A percentile compares a stretch with the other conserved stretches of the same genome.
phyloP scores from a whole-genome alignment of 2,113 vertebrate genomes.

The Marcusenius ussheri region DNA sequence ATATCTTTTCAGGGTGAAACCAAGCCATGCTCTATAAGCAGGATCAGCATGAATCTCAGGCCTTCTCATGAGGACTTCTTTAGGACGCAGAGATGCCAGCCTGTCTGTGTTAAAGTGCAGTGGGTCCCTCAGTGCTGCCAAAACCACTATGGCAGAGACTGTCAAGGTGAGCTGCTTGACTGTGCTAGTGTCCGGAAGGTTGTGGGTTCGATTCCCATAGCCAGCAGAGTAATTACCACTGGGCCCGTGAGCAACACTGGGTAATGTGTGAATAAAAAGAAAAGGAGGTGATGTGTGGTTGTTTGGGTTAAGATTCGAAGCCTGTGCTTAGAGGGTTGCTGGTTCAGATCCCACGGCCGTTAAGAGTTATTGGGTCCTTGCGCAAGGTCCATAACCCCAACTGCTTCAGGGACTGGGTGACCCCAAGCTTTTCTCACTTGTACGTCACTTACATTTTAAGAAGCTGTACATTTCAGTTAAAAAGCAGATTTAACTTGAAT shows the following conservation, averaged over 20 bases:
- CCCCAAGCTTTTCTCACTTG: background rate
- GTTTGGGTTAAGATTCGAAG: background rate
- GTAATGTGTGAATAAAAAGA: background rate
- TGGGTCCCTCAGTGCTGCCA: conserved; percentile 79
- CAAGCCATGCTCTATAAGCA: background rate
- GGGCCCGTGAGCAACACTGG: background rate
- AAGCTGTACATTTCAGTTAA: background rate
- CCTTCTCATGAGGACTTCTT: background rate
- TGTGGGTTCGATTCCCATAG: background rate
- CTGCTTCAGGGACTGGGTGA: background rate
- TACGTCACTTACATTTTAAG: background rate
- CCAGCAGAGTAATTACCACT: background rate
- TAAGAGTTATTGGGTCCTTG: background rate
- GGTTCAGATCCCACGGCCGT: background rate
- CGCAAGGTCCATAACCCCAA: background rate
- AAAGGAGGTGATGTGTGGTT: background rate
- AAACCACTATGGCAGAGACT: conserved; percentile 80
- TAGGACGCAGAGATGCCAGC: conserved; percentile 18
- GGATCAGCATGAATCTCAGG: background rate
- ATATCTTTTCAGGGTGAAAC: background rate
- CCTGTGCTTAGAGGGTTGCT: background rate
- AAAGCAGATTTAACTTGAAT: background rate
- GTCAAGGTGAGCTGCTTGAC: conserved; percentile 63
- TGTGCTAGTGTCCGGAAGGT: background rate
- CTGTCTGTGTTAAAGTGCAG: conserved; percentile 59